phyloP scores from a whole-genome alignment of 2,888 invertebrate species.

The Ellobium chinense region DNA sequence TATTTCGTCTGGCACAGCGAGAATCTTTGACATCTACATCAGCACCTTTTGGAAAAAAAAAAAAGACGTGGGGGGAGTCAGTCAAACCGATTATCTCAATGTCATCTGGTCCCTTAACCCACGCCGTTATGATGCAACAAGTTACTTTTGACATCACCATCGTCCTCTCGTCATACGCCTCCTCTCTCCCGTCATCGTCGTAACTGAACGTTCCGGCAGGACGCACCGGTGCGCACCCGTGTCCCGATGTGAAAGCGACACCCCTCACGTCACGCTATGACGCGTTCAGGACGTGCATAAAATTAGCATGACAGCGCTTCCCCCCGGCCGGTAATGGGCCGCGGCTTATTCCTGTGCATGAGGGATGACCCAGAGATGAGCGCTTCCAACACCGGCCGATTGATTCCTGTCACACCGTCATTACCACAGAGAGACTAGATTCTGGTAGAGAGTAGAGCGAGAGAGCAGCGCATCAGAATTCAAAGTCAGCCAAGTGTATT shows the following conservation, averaged over 20 bases:
- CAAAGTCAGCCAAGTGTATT: background rate
- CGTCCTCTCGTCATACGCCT: no score
- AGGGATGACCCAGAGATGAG: background rate
- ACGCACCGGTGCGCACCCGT: background rate
- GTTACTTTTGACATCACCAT: no score
- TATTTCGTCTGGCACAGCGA: no score
- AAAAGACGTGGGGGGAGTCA: no score
- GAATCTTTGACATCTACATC: no score
- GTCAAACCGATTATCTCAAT: no score
- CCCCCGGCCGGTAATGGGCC: background rate
- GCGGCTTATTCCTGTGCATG: constrained; percentile 10
- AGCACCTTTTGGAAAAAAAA: no score
- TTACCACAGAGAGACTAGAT: no score
- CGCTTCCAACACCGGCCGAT: background rate
- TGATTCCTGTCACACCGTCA: background rate
- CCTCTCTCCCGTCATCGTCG: no score
- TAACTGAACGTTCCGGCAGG: no score
- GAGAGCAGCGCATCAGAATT: background rate
- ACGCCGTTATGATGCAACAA: no score
- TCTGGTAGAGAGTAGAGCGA: background rate
- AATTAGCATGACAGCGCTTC: background rate
- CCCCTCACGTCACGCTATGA: constrained; percentile 20
- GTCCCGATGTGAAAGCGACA: background rate
- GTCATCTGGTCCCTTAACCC: no score
- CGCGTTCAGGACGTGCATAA: background rate